Evolutionary conservation across 2,113 vertebrate genomes (phyloP).

Genomic region (Himantopus leucocephalus): DNA sequence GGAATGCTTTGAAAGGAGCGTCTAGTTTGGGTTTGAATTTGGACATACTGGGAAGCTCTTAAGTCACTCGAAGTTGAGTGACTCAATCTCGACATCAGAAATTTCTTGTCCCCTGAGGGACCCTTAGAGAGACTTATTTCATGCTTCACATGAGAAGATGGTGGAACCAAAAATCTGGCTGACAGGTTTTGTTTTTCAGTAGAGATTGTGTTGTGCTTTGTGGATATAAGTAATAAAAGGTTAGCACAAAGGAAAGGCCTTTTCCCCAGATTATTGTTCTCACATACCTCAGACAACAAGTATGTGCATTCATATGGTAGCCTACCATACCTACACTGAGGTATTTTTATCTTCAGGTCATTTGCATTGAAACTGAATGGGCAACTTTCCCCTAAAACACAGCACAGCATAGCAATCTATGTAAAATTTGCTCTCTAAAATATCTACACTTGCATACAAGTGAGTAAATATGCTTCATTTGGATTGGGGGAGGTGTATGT

Average conservation of each 20-base stretch:
- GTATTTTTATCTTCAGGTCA: slow-evolving; percentile 6
- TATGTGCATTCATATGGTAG: not conserved
- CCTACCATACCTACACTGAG: not conserved
- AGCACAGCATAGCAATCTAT: not conserved
- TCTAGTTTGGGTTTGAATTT: not conserved
- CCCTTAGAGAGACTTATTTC: not conserved
- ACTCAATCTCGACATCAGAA: slow-evolving; percentile 3
- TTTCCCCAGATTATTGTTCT: slow-evolving; percentile 10
- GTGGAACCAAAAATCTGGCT: slow-evolving; percentile 3
- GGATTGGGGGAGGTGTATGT: not conserved
- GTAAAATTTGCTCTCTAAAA: not conserved
- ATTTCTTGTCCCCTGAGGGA: not conserved
- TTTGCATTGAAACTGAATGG: not conserved
- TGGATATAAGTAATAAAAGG: not conserved
- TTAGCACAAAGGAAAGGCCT: slow-evolving; percentile 2
- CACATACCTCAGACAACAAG: slow-evolving; percentile 1
- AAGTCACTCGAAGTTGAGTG: not conserved
- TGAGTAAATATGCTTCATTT: not conserved
- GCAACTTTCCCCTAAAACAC: not conserved
- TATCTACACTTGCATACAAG: not conserved
- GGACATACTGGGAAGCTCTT: not conserved
- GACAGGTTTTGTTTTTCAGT: slow-evolving; percentile 20
- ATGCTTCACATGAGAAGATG: not conserved
- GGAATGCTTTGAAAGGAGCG: not conserved
- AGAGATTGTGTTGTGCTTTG: not conserved